Base-by-base conservation (phyloP, 2,797 vertebrate genomes). In the Emys orbicularis region DNA sequence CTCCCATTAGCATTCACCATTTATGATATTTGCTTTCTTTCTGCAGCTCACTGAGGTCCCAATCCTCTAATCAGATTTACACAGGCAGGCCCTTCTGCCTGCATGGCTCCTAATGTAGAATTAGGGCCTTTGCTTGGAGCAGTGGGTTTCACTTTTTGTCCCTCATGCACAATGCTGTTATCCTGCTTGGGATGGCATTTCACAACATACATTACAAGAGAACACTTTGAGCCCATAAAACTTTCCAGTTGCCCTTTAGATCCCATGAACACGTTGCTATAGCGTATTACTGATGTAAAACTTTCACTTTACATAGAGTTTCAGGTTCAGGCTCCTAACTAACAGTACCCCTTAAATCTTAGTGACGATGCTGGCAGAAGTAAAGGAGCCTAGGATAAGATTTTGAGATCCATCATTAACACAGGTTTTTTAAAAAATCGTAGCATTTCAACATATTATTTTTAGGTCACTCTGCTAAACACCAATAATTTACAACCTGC, bases 191-290 rank as follows among this genome's bases (percentile, higher is more conserved):
- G 90, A 79, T 8, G 44, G 47, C 12, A 3, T 1, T 3, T 79
- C 54, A 9, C 34, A 49, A 74, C 11, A 47, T 12, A 23, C 2
- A 34, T 1, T 6, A 25, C 10, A 77, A 6, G 8, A 81, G 4
- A 65, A n/a, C 1, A 52, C 41, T 1, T 37, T 21, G 37, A 47
- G 1, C 10, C 16, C 27, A 1, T 1, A 0, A 1, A 59, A n/a
- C 6, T 5, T 54, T 52, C 31, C 44, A 18, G 8, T 79, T 54
- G 7, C 11, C 0, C 74, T 0, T n/a, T 52, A 8, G 1, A 54
- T 87, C n/a, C n/a, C 65, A 72, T 12, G 37, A 72, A 41, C n/a
- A 21, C 10, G 21, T 72, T 72, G 68, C 37, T 68, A 68, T n/a
- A 8, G 16, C 10, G 18, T 68, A 21, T 68, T 68, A 21, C 34